Evolutionary conservation across 1,140 invertebrate genomes (phyloP).

Genomic region (Nylanderia fulva): DNA sequence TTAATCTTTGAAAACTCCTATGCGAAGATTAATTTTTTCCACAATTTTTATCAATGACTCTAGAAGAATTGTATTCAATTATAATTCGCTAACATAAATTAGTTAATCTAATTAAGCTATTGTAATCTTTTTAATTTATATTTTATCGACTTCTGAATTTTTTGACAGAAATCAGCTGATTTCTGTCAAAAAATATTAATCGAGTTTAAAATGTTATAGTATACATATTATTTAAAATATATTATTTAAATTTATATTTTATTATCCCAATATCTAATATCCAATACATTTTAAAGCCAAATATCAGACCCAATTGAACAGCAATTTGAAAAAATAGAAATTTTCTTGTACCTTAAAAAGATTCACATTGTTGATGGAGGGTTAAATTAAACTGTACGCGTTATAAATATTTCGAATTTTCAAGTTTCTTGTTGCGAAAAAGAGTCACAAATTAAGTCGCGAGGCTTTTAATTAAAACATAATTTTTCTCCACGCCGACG

Average conservation of each 20-base stretch:
- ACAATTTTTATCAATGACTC: not conserved
- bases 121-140: not conserved
- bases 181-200: too few relatives aligned
- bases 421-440: not conserved
- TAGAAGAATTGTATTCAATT: not conserved
- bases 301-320: too few relatives aligned
- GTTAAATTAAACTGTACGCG: not conserved
- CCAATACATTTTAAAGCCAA: too few relatives aligned
- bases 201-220: too few relatives aligned
- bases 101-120: not conserved
- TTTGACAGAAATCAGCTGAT: too few relatives aligned
- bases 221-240: too few relatives aligned
- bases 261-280: too few relatives aligned
- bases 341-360: too few relatives aligned
- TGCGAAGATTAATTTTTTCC: not conserved
- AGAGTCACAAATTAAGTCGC: not conserved
- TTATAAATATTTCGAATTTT: not conserved
- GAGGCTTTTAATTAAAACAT: conserved; percentile 1
- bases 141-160: not conserved
- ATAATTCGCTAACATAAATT: not conserved
- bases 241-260: too few relatives aligned
- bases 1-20: too few relatives aligned
- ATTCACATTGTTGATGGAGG: too few relatives aligned
- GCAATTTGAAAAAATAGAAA: too few relatives aligned
- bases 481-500: not conserved